These are phyloP conservation scores for Papilio glaucus DNA, from an alignment of 1,140 invertebrate species.

Conservation along the genomic window DNA sequence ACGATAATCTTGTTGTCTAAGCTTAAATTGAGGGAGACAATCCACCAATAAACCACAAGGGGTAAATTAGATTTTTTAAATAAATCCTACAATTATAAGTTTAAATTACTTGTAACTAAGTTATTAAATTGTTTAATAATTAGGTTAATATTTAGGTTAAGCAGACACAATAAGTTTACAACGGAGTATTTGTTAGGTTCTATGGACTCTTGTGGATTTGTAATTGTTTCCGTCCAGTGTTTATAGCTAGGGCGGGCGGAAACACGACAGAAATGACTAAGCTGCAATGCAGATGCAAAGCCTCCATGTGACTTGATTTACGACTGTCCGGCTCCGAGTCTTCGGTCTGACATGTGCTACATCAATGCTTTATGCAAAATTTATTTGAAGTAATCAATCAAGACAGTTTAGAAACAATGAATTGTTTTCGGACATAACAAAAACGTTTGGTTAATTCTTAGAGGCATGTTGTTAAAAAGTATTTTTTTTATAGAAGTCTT, in stretches of 20 bases:
- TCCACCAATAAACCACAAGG: no score
- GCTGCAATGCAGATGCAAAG: constrained; percentile 34
- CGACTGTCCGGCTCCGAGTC: constrained; percentile 10
- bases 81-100: no score
- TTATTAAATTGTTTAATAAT: no score
- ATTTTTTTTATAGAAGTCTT: not conserved
- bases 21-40: no score
- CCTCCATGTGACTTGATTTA: constrained; percentile 31
- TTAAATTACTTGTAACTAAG: no score
- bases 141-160: not conserved
- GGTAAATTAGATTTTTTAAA: no score
- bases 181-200: not conserved
- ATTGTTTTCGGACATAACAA: not conserved
- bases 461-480: not conserved
- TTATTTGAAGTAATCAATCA: not conserved
- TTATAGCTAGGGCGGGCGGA: not conserved
- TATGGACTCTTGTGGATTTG: constrained; percentile 3
- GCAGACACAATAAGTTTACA: not conserved
- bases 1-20: no score
- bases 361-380: constrained; percentile 19
- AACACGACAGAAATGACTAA: constrained; percentile 9
- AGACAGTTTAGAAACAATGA: constrained; percentile 1
- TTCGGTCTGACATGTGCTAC: not conserved
- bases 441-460: not conserved
- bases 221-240: constrained; percentile 22